Evolutionary conservation across 2,888 invertebrate genomes (phyloP).

Genomic region (Heliconius ethilla): DNA sequence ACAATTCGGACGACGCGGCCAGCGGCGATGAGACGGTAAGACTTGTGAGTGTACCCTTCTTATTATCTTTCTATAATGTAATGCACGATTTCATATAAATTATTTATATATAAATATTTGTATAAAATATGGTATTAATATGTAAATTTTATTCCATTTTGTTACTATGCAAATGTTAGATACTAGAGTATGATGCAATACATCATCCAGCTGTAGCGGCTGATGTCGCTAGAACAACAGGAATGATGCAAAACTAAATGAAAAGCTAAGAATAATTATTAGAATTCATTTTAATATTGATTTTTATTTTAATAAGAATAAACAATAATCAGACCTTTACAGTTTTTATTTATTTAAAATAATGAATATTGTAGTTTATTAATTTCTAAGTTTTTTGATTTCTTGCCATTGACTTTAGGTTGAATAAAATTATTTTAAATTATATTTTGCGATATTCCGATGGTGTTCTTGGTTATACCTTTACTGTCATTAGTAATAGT

Average conservation of each 20-base stretch:
- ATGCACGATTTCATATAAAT: slow-evolving; percentile 35
- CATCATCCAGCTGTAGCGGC: slow-evolving; percentile 7
- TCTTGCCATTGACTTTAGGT: not conserved
- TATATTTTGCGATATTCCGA: not conserved
- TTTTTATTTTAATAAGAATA: not conserved
- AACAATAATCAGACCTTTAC: too few relatives aligned
- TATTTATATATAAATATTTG: slow-evolving; percentile 7
- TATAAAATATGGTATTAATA: slow-evolving; percentile 5
- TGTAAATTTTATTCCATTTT: not conserved
- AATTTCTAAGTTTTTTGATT: not conserved
- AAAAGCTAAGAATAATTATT: slow-evolving; percentile 19
- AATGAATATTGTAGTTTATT: not conserved
- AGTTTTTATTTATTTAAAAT: not conserved
- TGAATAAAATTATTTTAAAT: not conserved
- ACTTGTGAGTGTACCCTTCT: slow-evolving; percentile 75
- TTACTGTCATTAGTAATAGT: not conserved
- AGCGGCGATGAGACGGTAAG: slow-evolving; percentile 94
- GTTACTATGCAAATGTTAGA: slow-evolving; percentile 1
- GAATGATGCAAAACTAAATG: not conserved
- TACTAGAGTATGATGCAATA: slow-evolving; percentile 10
- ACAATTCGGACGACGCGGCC: slow-evolving; percentile 94
- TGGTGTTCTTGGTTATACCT: not conserved
- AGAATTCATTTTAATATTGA: not conserved
- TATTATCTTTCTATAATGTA: slow-evolving; percentile 47
- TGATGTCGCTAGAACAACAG: slow-evolving; percentile 15